Conservation (phyloP, 1,140 invertebrate genomes). For the Choristoneura fumiferana region DNA sequence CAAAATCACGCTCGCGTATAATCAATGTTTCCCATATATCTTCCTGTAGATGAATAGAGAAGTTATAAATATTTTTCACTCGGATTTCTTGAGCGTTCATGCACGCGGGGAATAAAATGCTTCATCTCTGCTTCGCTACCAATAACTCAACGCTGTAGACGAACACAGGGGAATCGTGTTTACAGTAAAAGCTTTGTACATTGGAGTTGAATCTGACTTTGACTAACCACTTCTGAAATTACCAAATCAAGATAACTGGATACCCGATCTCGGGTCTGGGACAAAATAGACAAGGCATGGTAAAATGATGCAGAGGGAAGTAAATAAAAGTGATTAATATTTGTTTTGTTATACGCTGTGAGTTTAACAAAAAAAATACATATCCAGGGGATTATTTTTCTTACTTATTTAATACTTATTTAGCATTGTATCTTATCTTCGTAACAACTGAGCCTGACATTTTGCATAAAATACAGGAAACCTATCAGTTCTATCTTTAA, state of each 20-base stretch:
- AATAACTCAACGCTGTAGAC: constrained; percentile 15
- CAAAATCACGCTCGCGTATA: neutral
- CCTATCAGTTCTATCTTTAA: no score
- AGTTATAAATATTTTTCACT: constrained; percentile 17
- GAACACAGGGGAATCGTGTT: constrained; percentile 16
- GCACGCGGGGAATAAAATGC: constrained; percentile 14
- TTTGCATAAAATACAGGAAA: no score
- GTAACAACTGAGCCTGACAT: no score
- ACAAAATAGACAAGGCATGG: no score
- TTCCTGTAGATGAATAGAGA: neutral
- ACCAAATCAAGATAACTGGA: neutral
- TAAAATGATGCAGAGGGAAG: no score
- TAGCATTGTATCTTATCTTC: no score
- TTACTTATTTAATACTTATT: no score
- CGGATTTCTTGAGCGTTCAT: constrained; percentile 16
- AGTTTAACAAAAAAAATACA: no score
- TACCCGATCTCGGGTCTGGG: no score
- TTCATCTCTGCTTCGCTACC: constrained; percentile 17
- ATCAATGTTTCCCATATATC: constrained; percentile 15
- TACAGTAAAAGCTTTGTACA: constrained; percentile 17
- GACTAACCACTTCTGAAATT: neutral
- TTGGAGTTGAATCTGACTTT: constrained; percentile 13
- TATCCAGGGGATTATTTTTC: no score
- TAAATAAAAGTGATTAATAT: no score
- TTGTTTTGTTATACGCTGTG: no score